Conservation (phyloP, 2,888 invertebrate genomes). For the Phlogophora meticulosa region DNA sequence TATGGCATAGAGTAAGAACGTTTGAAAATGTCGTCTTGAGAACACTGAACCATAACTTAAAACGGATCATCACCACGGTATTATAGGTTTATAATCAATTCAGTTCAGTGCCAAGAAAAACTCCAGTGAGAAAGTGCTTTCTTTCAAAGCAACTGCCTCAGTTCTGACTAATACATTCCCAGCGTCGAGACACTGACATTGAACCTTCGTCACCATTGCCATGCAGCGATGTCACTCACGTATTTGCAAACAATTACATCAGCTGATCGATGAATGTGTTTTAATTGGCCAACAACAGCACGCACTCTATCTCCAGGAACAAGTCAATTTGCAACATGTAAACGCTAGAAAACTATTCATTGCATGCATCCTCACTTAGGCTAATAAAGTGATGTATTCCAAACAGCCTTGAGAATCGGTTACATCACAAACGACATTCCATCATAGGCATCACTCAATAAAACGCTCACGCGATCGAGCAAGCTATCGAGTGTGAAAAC, state of each 20-base stretch:
- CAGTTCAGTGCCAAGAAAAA: neutral
- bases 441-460: conserved; percentile 76
- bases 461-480: conserved; percentile 81
- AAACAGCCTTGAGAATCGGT: conserved; percentile 66
- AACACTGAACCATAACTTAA: neutral
- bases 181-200: conserved; percentile 44
- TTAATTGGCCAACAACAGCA: conserved; percentile 46
- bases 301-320: conserved; percentile 40
- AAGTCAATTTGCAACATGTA: conserved; percentile 43
- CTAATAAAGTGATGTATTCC: conserved; percentile 40
- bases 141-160: neutral
- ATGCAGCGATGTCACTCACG: conserved; percentile 31
- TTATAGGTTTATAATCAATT: neutral
- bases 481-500: conserved; percentile 81
- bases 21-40: neutral
- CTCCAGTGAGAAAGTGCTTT: neutral
- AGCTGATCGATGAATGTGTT: conserved; percentile 56
- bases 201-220: conserved; percentile 36
- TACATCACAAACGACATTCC: conserved; percentile 74
- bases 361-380: conserved; percentile 58
- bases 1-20: neutral
- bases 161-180: conserved; percentile 16
- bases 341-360: conserved; percentile 54
- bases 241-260: conserved; percentile 57
- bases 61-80: neutral